Conservation (phyloP, 2,797 vertebrate species). For the Diplodus sargus region DNA sequence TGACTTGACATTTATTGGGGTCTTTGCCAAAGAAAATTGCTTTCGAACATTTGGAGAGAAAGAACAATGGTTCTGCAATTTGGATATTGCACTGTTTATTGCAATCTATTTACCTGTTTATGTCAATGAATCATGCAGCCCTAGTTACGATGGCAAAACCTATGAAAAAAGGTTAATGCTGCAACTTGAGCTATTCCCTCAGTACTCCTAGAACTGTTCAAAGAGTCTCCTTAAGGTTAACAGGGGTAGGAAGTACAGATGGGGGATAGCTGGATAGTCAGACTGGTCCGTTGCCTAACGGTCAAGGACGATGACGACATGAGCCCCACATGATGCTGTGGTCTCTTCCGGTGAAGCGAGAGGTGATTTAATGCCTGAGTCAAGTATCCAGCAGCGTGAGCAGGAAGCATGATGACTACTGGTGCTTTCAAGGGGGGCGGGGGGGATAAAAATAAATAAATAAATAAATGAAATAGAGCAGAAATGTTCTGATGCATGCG, state of each 20-base stretch:
- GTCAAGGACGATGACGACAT: conserved; percentile 55
- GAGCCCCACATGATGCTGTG: conserved; percentile 36
- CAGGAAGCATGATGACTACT: conserved; percentile 61
- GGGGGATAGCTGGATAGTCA: conserved; percentile 4
- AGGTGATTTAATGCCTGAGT: conserved; percentile 70
- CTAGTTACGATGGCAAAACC: not conserved
- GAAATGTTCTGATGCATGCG: conserved; percentile 63
- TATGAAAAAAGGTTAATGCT: not conserved
- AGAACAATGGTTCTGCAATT: too few relatives aligned
- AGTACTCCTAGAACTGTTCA: conserved; percentile 15
- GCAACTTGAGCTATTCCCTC: not conserved
- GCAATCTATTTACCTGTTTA: too few relatives aligned
- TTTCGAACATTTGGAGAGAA: too few relatives aligned
- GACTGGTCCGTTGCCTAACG: conserved; percentile 26
- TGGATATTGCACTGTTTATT: too few relatives aligned
- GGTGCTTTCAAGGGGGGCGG: conserved; percentile 44
- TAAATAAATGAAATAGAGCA: conserved; percentile 68
- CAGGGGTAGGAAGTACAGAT: not conserved
- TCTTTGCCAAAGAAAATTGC: too few relatives aligned
- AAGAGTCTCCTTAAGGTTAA: conserved; percentile 15
- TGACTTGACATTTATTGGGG: too few relatives aligned
- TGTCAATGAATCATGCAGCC: too few relatives aligned
- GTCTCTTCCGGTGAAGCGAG: conserved; percentile 52
- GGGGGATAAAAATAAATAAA: conserved; percentile 24
- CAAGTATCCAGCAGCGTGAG: conserved; percentile 60